These are phyloP conservation scores for Metalampra italica DNA, from an alignment of 2,888 invertebrate species.

Conservation along the genomic window DNA sequence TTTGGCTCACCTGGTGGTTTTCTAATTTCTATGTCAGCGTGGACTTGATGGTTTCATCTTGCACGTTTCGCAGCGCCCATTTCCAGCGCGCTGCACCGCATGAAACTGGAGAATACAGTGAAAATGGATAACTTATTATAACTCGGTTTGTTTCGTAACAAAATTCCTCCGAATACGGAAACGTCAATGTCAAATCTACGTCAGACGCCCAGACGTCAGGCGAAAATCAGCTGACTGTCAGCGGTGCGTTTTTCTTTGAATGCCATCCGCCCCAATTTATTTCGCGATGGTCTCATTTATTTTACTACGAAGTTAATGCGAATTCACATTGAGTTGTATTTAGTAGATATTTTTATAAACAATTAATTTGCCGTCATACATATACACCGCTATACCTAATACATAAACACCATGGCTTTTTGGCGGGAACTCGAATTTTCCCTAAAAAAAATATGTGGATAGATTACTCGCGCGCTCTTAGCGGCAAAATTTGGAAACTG, in stretches of 20 bases:
- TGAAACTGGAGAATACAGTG: constrained; percentile 24
- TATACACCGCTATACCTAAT: too few relatives aligned
- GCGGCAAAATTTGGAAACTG: too few relatives aligned
- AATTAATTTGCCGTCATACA: too few relatives aligned
- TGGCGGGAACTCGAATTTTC: too few relatives aligned
- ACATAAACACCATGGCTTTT: too few relatives aligned
- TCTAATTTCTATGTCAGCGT: not conserved
- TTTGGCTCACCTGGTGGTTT: not conserved
- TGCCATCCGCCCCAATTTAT: not conserved
- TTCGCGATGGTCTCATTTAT: too few relatives aligned
- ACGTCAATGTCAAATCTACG: constrained; percentile 11
- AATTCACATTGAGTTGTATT: too few relatives aligned
- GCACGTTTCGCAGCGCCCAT: constrained; percentile 21
- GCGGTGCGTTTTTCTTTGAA: not conserved
- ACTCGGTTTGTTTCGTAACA: constrained; percentile 52
- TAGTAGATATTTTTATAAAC: too few relatives aligned
- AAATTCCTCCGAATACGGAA: constrained; percentile 12
- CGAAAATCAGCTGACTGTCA: constrained; percentile 23
- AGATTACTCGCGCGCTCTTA: too few relatives aligned
- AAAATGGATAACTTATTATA: constrained; percentile 34
- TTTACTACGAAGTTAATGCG: too few relatives aligned
- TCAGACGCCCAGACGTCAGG: too few relatives aligned
- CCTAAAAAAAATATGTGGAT: too few relatives aligned
- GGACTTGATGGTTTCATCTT: constrained; percentile 28
- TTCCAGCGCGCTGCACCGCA: constrained; percentile 24